Conservation (phyloP, 2,113 vertebrate species). For the Phodopus roborovskii region DNA sequence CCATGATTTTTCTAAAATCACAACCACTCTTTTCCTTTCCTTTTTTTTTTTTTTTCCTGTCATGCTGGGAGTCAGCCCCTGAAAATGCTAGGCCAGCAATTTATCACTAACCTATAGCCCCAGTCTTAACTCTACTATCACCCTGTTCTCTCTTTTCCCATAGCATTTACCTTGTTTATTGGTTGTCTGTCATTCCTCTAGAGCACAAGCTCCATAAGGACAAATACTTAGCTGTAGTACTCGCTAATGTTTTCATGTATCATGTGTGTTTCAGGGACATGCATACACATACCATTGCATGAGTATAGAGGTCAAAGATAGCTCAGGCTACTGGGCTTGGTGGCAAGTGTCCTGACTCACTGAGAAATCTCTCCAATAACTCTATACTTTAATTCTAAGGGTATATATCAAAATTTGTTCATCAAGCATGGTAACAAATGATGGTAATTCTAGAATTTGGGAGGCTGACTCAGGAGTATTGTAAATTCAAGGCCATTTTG, state of each 20-base stretch:
- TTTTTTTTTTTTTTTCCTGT: background rate
- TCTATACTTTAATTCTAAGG: conserved; percentile 36
- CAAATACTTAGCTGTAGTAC: background rate
- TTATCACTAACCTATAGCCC: background rate
- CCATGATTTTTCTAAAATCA: background rate
- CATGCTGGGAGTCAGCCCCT: background rate
- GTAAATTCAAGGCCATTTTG: background rate
- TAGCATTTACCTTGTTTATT: background rate
- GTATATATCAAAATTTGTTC: conserved; percentile 37
- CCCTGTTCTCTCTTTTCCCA: background rate
- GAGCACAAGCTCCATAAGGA: background rate
- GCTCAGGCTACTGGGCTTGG: background rate
- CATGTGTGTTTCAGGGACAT: background rate
- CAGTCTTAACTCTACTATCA: background rate
- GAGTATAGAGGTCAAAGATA: background rate
- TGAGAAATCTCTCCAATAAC: background rate
- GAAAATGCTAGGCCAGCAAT: background rate
- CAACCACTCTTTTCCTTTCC: background rate
- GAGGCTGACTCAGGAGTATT: background rate
- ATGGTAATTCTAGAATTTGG: background rate
- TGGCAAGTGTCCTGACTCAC: background rate
- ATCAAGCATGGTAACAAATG: background rate
- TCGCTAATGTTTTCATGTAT: background rate
- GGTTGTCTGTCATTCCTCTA: background rate
- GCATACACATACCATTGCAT: background rate